These are phyloP conservation scores for Dasyornis broadbenti DNA, from an alignment of 2,113 vertebrate genomes.

Conservation along the genomic window DNA sequence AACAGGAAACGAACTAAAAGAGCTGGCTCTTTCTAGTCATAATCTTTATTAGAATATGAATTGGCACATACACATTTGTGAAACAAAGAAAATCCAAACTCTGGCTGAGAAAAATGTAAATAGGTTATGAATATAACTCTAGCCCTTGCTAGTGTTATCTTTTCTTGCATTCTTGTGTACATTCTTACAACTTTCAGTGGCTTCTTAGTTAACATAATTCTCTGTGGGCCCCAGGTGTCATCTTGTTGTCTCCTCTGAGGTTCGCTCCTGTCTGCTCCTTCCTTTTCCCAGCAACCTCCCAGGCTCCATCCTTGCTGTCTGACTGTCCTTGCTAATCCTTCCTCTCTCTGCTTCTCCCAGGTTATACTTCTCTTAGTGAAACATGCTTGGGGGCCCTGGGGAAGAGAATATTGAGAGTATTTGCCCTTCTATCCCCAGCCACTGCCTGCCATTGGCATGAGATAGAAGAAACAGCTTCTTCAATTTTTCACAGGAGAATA, in stretches of 20 bases:
- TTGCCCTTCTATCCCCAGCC: neutral
- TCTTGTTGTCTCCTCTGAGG: neutral
- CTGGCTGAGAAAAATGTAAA: neutral
- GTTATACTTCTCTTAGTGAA: neutral
- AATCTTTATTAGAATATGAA: neutral
- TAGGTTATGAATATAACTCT: neutral
- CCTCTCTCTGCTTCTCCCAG: neutral
- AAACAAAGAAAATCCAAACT: neutral
- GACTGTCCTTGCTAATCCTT: neutral
- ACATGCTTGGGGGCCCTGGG: neutral
- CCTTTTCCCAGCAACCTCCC: neutral
- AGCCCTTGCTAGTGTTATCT: neutral
- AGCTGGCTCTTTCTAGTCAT: neutral
- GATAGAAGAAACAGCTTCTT: neutral
- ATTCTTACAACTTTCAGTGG: neutral
- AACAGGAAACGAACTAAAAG: neutral
- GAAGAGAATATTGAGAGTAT: neutral
- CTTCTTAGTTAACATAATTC: neutral
- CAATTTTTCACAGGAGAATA: neutral
- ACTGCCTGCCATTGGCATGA: neutral
- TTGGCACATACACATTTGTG: neutral
- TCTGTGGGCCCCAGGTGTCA: neutral
- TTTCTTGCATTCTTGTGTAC: neutral
- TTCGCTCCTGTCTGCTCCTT: neutral
- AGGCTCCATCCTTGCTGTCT: neutral